Conservation (phyloP, 1,140 invertebrate genomes). For the Drosophila pallidifrons region DNA sequence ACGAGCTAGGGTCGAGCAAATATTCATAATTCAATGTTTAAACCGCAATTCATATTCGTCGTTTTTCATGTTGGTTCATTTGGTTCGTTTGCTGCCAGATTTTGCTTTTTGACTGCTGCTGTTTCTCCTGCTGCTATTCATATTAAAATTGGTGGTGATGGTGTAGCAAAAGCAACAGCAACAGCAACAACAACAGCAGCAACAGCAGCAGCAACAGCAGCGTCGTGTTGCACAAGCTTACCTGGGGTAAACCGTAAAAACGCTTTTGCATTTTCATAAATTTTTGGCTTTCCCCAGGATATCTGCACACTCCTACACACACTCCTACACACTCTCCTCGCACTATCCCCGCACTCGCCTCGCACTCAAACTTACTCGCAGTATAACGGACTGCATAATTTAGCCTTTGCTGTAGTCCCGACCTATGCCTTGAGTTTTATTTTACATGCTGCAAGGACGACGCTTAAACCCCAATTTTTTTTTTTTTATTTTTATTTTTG, state of each 20-base stretch:
- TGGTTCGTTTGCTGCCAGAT: constrained; percentile 47
- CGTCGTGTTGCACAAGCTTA: constrained; percentile 57
- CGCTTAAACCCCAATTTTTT: background rate
- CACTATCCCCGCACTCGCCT: constrained; percentile 1
- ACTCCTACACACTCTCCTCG: background rate
- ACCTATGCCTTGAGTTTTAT: constrained; percentile 59
- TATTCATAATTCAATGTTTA: constrained; percentile 82
- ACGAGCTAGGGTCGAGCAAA: constrained; percentile 49
- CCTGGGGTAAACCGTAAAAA: constrained; percentile 80
- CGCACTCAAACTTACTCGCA: constrained; percentile 29
- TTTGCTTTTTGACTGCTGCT: constrained; percentile 59
- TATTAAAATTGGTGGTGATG: constrained; percentile 65
- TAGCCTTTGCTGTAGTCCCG: constrained; percentile 42
- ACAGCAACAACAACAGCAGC: constrained; percentile 7
- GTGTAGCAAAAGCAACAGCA: constrained; percentile 16
- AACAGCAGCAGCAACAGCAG: constrained; percentile 10
- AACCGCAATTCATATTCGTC: constrained; percentile 78
- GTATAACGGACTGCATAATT: constrained; percentile 69
- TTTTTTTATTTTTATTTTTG: too few species aligned
- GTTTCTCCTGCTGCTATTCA: constrained; percentile 59
- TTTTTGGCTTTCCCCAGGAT: constrained; percentile 61
- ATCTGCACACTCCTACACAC: constrained; percentile 1
- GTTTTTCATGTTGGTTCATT: constrained; percentile 33
- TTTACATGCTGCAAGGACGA: constrained; percentile 40
- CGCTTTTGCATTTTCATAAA: constrained; percentile 83